Evolutionary conservation across 1,140 invertebrate genomes (phyloP).

Genomic region (Episyrphus balteatus): DNA sequence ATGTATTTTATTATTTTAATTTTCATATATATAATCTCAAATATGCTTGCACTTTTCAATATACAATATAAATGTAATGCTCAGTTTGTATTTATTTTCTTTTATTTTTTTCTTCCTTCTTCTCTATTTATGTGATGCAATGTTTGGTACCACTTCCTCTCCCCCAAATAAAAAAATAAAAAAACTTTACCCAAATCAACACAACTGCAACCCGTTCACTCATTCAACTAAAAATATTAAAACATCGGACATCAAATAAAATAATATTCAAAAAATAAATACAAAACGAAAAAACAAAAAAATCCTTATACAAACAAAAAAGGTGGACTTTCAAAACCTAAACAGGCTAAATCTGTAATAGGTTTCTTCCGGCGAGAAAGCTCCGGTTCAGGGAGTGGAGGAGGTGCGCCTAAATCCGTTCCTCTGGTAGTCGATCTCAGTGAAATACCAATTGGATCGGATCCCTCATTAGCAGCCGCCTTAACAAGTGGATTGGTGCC

Average conservation of each 20-base stretch:
- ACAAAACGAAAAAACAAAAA: slow-evolving; percentile 1
- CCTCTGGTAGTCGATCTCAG: slow-evolving; percentile 18
- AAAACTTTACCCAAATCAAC: background rate
- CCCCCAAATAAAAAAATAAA: too few relatives aligned
- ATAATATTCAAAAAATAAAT: background rate
- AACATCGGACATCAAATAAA: background rate
- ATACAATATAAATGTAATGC: slow-evolving; percentile 2
- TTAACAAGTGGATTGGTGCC: slow-evolving; percentile 3
- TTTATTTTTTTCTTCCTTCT: slow-evolving; percentile 18
- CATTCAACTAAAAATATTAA: background rate
- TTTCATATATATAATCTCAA: too few relatives aligned
- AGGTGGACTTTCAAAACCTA: slow-evolving; percentile 60
- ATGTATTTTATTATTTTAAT: too few relatives aligned
- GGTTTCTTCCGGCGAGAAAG: slow-evolving; percentile 57
- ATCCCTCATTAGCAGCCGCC: slow-evolving; percentile 21
- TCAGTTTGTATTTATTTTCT: slow-evolving; percentile 20
- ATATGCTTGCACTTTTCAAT: too few relatives aligned
- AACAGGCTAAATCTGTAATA: slow-evolving; percentile 59
- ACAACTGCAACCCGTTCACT: background rate
- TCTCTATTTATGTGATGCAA: slow-evolving; percentile 8
- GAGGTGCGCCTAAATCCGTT: slow-evolving; percentile 27
- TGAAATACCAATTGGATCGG: slow-evolving; percentile 11
- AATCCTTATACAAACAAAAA: slow-evolving; percentile 10
- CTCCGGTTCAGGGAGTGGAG: slow-evolving; percentile 44
- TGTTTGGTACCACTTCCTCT: slow-evolving; percentile 11